phyloP scores from a whole-genome alignment of 2,888 invertebrate genomes.

The Cataglyphis altisquamis region DNA sequence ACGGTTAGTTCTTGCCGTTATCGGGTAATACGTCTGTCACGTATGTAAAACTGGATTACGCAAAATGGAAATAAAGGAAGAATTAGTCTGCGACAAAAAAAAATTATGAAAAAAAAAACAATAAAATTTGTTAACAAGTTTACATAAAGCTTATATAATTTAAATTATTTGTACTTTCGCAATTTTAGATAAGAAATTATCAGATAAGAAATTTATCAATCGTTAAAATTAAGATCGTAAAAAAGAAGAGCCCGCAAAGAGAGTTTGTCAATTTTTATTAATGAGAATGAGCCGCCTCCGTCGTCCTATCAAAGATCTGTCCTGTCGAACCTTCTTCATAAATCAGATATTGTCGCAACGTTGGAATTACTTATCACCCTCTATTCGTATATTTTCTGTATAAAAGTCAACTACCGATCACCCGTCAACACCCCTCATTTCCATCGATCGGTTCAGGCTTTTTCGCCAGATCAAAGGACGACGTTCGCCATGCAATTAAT shows the following conservation, averaged over 20 bases:
- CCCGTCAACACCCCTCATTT: conserved; percentile 20
- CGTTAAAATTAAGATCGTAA: conserved; percentile 14
- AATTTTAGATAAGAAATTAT: background rate
- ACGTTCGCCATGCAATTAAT: conserved; percentile 46
- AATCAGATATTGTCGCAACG: conserved; percentile 17
- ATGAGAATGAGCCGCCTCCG: conserved; percentile 18
- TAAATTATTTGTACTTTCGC: background rate
- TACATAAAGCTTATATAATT: background rate
- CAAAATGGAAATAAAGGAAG: background rate
- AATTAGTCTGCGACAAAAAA: background rate
- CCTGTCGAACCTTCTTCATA: conserved; percentile 6
- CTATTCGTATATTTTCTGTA: background rate
- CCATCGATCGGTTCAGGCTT: conserved; percentile 6
- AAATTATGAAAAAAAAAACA: background rate
- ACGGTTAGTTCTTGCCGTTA: background rate
- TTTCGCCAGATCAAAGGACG: conserved; percentile 29
- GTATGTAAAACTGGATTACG: background rate
- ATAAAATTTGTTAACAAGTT: background rate
- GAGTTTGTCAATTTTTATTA: conserved; percentile 30
- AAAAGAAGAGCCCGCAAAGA: background rate
- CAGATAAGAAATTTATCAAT: background rate
- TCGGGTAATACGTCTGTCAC: background rate
- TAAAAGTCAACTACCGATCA: conserved; percentile 20
- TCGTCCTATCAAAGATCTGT: conserved; percentile 12
- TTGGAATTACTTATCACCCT: background rate